Base-by-base conservation (phyloP, 2,797 vertebrate species). In the Oceanodroma leucorhoa region DNA sequence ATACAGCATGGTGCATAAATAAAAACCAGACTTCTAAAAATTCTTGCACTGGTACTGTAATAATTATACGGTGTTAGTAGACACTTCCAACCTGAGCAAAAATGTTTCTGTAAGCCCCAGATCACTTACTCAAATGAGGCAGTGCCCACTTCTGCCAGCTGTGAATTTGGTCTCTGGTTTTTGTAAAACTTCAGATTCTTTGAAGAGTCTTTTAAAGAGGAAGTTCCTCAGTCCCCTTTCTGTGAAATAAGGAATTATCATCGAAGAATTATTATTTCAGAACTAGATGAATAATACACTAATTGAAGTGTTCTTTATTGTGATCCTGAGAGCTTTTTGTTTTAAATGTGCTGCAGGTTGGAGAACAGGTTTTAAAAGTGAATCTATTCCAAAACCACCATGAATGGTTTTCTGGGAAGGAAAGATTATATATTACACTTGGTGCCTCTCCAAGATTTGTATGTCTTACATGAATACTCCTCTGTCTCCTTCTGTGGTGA, bases 381-480 rank as follows among this genome's bases (percentile, higher is more conserved):
- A 89, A 65, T 40, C 76, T 78, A 20, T 90, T 93, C 88, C 92
- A 91, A 91, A 89, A 34, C 75, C 29, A 82, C 53, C 6, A 14
- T 55, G 73, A 87, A 91, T 23, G n/a, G 58, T 86, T 95, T 95
- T 93, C 72, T 94, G 86, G 83, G 87, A 95, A 92, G 69, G 72
- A 89, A 94, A 94, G 87, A 95, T 94, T 77, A 91, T 94, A 79
- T 95, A 94, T 91, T 94, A 38, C 71, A 5, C 61, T 96, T 95
- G 94, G 87, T 73, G 91, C 22, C 76, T 86, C 43, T 91, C 93
- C 91, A 96, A 89, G 78, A 53, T 91, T 89, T 94, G 83, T 94
- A 76, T 89, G 89, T 95, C 94, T 94, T 82, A 91, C 88, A 96
- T 94, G 90, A 97, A 97, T 95, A 72, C 84, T 89, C 65, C 92